Base-by-base conservation (phyloP, 2,888 invertebrate species). In the Heliconius erato region DNA sequence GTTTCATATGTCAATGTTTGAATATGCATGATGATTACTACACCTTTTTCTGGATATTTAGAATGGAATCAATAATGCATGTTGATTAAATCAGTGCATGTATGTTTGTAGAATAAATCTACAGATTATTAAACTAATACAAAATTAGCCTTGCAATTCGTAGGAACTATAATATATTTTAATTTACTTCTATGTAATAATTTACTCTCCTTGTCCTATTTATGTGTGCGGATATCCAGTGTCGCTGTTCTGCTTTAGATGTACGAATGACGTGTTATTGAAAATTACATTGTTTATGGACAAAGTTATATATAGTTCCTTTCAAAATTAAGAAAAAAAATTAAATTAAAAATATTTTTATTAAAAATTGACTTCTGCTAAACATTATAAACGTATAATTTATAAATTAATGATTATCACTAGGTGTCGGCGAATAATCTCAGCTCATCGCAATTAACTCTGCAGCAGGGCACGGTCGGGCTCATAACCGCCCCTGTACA, bases 401-500 rank as follows among this genome's bases (percentile, higher is more conserved):
- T n/a, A 32, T 59, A n/a, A 76, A 32, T 54, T 54, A n/a, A 32
- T 63, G 59, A 35, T 74, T 54, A 35, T 35, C 35, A 63, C 63
- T 63, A 76, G 76, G 76, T 76, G 35, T 40, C 76, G 16, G 88
- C 89, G 23, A 86, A 82, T 68, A 86, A 69, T 78, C 78, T 93
- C 82, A 85, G 87, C 76, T 90, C 93, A 79, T 92, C 92, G n/a
- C 94, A 94, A 88, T 83, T 94, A 85, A 92, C 93, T 44, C 88
- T 95, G 74, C 92, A 92, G 35, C 91, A 87, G 65, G 91, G 92
- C 32, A 85, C 92, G 2, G 90, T 93, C 81, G 94, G 94, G 0
- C 89, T 94, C 74, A 88, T 94, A 26, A 88, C 94, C 4, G 89
- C 91, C 2, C 91, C 93, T 1, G 91, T 92, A 49, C 93, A 92